These are phyloP conservation scores for Zoroaster sp. DNA, from an alignment of 53 echinoderm and acorn worm genomes.

Conservation along the genomic window DNA sequence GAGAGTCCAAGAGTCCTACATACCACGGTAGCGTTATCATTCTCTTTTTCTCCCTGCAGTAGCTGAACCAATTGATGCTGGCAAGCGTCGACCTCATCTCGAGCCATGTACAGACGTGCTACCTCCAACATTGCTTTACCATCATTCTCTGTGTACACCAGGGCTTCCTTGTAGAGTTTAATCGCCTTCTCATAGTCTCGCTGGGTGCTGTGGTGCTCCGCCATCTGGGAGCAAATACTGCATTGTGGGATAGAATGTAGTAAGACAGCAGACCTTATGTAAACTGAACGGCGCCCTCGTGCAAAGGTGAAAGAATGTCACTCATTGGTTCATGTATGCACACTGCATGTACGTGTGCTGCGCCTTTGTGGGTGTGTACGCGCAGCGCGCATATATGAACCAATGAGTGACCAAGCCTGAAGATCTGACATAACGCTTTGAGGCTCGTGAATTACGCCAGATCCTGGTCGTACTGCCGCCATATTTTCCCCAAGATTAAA, in stretches of 20 bases:
- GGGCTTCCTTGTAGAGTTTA: conserved; percentile 98
- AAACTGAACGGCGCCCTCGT: too few species aligned
- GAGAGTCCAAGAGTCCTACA: background rate
- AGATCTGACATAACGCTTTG: too few species aligned
- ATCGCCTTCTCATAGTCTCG: conserved; percentile 88
- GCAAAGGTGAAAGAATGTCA: too few species aligned
- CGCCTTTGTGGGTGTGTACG: too few species aligned
- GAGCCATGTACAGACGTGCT: conserved; percentile 80
- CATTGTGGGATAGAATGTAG: background rate
- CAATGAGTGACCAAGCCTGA: too few species aligned
- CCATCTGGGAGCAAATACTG: conserved; percentile 98
- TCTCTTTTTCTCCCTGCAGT: conserved; percentile 82
- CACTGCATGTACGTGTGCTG: too few species aligned
- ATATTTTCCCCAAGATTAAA: too few species aligned
- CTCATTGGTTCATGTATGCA: too few species aligned
- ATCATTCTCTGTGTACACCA: conserved; percentile 87
- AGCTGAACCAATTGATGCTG: conserved; percentile 96
- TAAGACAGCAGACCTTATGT: too few species aligned
- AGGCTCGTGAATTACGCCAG: too few species aligned
- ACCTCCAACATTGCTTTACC: conserved; percentile 95
- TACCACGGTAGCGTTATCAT: conserved; percentile 93
- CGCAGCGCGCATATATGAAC: too few species aligned
- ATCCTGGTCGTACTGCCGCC: too few species aligned
- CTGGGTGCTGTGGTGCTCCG: conserved; percentile 80
- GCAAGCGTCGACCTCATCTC: conserved; percentile 91